phyloP scores from a whole-genome alignment of 1,140 invertebrate genomes.

The Gonioctena quinquepunctata region DNA sequence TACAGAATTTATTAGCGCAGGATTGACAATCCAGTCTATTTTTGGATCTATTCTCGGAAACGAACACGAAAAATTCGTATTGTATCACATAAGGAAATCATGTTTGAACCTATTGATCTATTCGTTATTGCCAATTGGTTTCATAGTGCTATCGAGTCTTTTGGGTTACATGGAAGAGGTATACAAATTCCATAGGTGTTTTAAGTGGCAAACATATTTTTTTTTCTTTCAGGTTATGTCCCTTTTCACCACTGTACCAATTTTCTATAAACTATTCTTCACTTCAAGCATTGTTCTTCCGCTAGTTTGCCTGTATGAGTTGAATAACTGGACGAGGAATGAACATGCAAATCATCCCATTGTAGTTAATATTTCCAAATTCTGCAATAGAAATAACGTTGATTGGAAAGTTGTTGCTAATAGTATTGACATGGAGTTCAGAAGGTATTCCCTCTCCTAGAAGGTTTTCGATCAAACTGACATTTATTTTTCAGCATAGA shows the following conservation, averaged over 20 bases:
- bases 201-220: not conserved
- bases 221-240: slow-evolving; percentile 50
- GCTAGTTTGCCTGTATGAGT: slow-evolving; percentile 52
- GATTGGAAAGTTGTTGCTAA: slow-evolving; percentile 71
- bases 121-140: slow-evolving; percentile 71
- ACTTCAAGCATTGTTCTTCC: slow-evolving; percentile 50
- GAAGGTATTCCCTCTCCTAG: slow-evolving; percentile 58
- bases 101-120: slow-evolving; percentile 69
- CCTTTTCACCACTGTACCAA: slow-evolving; percentile 30
- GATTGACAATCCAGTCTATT: slow-evolving; percentile 71
- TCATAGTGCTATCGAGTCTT: slow-evolving; percentile 62
- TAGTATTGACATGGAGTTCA: slow-evolving; percentile 78
- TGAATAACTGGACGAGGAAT: slow-evolving; percentile 69
- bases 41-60: slow-evolving; percentile 68
- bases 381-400: slow-evolving; percentile 63
- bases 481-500: slow-evolving; percentile 54
- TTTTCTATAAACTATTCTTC: slow-evolving; percentile 31
- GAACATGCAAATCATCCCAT: slow-evolving; percentile 78
- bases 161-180: slow-evolving; percentile 58
- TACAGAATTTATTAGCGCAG: slow-evolving; percentile 73
- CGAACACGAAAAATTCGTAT: slow-evolving; percentile 70
- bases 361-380: slow-evolving; percentile 66
- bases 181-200: slow-evolving; percentile 11
- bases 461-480: not conserved
- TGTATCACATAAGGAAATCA: slow-evolving; percentile 73